Base-by-base conservation (phyloP, 2,888 invertebrate genomes). In the Synergus itoensis region DNA sequence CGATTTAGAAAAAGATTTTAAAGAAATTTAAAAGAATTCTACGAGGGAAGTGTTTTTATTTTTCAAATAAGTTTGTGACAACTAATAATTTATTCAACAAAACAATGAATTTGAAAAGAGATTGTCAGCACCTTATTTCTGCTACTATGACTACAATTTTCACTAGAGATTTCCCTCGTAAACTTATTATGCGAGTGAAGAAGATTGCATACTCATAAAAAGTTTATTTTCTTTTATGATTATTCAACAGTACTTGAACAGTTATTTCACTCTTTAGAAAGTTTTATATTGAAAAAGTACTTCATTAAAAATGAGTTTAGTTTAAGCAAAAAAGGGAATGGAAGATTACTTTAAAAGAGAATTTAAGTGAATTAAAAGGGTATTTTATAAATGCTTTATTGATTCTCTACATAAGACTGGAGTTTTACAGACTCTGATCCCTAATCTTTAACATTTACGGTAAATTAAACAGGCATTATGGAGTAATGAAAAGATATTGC, bases 401-500 rank as follows among this genome's bases (percentile, higher is more conserved):
- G 16, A 65, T 65, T 65, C 40, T 43, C 18, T 41, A 43, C 43
- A 43, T 65, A 18, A 41, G 43, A n/a, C 18, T 41, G n/a, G 41
- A 18, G 18, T 41, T 41, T 45, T 45, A 45, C 9, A 43, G n/a
- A 40, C 36, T 5, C 41, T 14, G 41, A n/a, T 65, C 64, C 11
- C n/a, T 18, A 40, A 43, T 65, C 65, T 65, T 41, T 41, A 65
- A 65, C 18, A 65, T 18, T 65, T 41, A 65, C 65, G 18, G 18
- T 65, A 65, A 65, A 43, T 65, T 65, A 43, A 65, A 41, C 65
- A 43, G 16, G 36, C 48, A 36, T 36, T 73, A 48, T 73, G n/a
- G 36, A 45, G 16, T n/a, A 73, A 73, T 73, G 48, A 73, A 73
- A 73, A n/a, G 69, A 73, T 53, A 73, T 73, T 53, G 36, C n/a